Percentiles rank a stretch among this genome's conserved stretches.
Conservation (phyloP, 2,888 invertebrate genomes). For the Drosophila cognata region DNA sequence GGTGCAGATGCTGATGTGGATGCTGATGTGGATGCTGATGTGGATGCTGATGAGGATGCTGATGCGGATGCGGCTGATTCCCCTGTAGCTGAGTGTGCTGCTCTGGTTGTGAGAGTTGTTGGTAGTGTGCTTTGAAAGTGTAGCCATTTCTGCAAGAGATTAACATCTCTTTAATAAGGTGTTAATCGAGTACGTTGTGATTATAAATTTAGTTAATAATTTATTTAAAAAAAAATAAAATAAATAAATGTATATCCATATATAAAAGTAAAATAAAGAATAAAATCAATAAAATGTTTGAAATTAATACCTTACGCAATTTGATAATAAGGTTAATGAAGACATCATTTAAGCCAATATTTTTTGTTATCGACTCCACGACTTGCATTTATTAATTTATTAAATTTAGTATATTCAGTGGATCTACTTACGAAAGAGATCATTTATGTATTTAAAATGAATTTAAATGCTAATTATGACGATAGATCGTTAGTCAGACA, state of each 20-base stretch:
- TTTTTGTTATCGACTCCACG: background rate
- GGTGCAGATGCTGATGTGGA: background rate
- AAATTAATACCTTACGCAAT: background rate
- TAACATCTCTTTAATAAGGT: background rate
- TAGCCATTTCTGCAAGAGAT: slow-evolving; percentile 78
- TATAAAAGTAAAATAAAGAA: background rate
- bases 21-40: slow-evolving; percentile 19
- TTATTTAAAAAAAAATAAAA: background rate
- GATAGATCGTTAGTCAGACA: background rate
- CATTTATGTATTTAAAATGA: background rate
- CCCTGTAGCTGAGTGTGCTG: slow-evolving; percentile 44
- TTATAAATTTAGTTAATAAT: background rate
- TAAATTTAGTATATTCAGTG: background rate
- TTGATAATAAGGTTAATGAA: background rate
- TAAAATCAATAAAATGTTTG: background rate
- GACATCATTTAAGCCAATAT: background rate
- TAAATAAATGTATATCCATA: background rate
- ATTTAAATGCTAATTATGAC: background rate
- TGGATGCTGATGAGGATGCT: slow-evolving; percentile 16
- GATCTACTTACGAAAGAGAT: background rate
- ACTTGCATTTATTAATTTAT: background rate
- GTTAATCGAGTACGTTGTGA: background rate
- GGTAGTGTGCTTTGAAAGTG: slow-evolving; percentile 76
- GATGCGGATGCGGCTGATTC: slow-evolving; percentile 23
- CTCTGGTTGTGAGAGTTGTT: slow-evolving; percentile 57